phyloP scores from a whole-genome alignment of 2,888 invertebrate species.

The Balanococcus diminutus region DNA sequence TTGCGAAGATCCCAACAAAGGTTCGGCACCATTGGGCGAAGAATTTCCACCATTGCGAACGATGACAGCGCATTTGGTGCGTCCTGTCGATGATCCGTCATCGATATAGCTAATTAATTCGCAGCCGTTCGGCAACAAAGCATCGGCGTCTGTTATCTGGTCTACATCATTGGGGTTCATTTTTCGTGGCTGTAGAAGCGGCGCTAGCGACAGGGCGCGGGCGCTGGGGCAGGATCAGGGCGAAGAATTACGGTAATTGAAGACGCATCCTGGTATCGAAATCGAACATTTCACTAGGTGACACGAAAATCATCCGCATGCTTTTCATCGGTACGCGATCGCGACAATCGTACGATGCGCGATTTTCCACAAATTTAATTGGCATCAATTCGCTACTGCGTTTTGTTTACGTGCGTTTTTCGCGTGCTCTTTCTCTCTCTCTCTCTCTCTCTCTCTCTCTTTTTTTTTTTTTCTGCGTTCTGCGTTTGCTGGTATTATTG shows the following conservation, averaged over 20 bases:
- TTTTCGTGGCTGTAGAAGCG: background rate
- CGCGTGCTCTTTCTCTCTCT: background rate
- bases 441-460: background rate
- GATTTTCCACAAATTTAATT: background rate
- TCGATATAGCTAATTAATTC: conserved; percentile 43
- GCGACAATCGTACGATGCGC: background rate
- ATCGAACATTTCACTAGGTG: background rate
- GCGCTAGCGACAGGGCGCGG: background rate
- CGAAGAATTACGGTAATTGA: background rate
- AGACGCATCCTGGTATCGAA: background rate
- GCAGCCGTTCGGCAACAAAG: conserved; percentile 48
- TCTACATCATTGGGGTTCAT: conserved; percentile 27
- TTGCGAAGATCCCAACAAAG: conserved; percentile 8
- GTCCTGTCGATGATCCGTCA: conserved; percentile 22
- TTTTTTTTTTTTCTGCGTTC: background rate
- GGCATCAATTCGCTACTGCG: background rate
- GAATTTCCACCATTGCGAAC: conserved; percentile 39
- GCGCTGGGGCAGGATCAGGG: too few relatives aligned
- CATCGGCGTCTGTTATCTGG: conserved; percentile 42
- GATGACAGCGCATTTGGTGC: conserved; percentile 48
- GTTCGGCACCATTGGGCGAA: conserved; percentile 42
- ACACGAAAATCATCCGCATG: background rate
- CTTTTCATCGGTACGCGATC: background rate
- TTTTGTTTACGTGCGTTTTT: too few relatives aligned
- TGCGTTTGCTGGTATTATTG: background rate